A percentile compares a stretch with the other conserved stretches of the same genome.
Conservation (phyloP, 2,888 invertebrate genomes). For the Morinoia aosen region DNA sequence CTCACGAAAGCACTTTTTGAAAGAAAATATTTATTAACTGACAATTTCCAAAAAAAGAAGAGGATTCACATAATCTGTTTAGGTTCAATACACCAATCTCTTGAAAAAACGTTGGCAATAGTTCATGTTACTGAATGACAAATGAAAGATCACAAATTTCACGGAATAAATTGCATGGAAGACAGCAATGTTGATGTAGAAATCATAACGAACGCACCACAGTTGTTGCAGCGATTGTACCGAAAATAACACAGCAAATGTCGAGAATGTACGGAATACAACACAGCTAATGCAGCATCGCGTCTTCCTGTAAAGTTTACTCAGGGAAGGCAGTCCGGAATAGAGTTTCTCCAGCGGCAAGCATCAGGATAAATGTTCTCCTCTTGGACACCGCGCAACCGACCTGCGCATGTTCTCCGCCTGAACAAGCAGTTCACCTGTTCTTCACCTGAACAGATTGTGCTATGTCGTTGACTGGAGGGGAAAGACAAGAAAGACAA, state of each 20-base stretch:
- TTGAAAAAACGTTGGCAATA: too few relatives aligned
- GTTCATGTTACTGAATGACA: too few relatives aligned
- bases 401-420: background rate
- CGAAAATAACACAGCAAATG: background rate
- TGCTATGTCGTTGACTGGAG: constrained; percentile 45
- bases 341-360: background rate
- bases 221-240: background rate
- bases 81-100: background rate
- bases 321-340: background rate
- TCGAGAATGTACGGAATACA: background rate
- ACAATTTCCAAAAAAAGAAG: background rate
- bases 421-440: constrained; percentile 25
- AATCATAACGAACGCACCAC: too few relatives aligned
- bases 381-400: background rate
- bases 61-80: background rate
- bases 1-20: background rate
- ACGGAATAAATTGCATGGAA: too few relatives aligned
- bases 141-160: too few relatives aligned
- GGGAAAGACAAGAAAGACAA: constrained; percentile 50
- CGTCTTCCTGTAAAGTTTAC: background rate
- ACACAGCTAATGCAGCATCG: background rate
- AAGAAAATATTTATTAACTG: background rate
- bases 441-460: constrained; percentile 50
- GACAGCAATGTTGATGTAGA: too few relatives aligned
- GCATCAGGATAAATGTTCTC: background rate